A percentile compares a stretch with the other conserved stretches of the same genome.
Evolutionary conservation across 2,888 invertebrate species (phyloP).

Genomic region (Vesta saturnalis): DNA sequence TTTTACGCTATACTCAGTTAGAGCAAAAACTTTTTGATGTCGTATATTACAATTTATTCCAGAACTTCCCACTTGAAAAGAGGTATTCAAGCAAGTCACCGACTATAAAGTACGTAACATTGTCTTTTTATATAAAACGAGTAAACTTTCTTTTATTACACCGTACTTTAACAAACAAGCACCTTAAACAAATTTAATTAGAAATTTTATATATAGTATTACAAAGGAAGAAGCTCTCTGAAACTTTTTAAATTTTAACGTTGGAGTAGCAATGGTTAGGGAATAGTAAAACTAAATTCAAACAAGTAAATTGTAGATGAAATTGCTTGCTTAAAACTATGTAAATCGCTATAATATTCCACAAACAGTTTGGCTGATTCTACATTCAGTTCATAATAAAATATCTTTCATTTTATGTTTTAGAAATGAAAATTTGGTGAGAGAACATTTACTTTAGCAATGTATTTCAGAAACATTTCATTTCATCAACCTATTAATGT

Average conservation of each 20-base stretch:
- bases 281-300: neutral
- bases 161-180: neutral
- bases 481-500: no score
- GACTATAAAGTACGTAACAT: slow-evolving; percentile 24
- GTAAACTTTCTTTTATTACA: slow-evolving; percentile 34
- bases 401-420: neutral
- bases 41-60: slow-evolving; percentile 30
- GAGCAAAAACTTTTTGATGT: slow-evolving; percentile 22
- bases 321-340: slow-evolving; percentile 6
- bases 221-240: neutral
- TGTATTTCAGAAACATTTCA: no score
- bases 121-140: slow-evolving; percentile 29
- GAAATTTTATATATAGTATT: slow-evolving; percentile 10
- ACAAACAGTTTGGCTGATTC: neutral
- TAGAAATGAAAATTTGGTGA: no score
- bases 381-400: neutral
- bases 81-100: slow-evolving; percentile 20
- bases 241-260: neutral
- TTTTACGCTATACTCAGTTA: slow-evolving; percentile 16
- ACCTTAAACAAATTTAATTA: slow-evolving; percentile 11
- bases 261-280: neutral
- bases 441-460: no score
- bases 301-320: neutral
- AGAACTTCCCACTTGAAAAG: slow-evolving; percentile 27
- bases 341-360: neutral